phyloP scores from a whole-genome alignment of 2,888 invertebrate species.

The Hypolimnas misippus region DNA sequence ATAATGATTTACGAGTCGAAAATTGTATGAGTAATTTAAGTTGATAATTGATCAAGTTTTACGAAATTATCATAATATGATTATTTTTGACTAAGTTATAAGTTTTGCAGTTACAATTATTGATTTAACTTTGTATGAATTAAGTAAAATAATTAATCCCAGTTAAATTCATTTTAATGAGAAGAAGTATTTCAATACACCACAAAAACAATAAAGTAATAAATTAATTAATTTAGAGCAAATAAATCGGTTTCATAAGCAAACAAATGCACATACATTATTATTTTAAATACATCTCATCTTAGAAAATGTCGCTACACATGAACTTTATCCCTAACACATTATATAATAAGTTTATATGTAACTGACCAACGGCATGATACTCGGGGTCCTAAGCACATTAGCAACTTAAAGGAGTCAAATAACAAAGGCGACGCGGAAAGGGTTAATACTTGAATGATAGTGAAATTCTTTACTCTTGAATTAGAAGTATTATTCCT shows the following conservation, averaged over 20 bases:
- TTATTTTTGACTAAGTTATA: too few relatives aligned
- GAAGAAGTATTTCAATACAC: too few relatives aligned
- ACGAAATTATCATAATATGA: not conserved
- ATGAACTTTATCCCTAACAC: constrained; percentile 17
- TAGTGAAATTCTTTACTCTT: constrained; percentile 15
- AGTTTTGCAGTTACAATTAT: too few relatives aligned
- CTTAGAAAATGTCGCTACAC: constrained; percentile 1
- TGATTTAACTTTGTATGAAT: too few relatives aligned
- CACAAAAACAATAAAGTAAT: too few relatives aligned
- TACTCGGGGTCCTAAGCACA: constrained; percentile 55
- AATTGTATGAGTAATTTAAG: not conserved
- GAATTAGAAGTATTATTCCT: constrained; percentile 11
- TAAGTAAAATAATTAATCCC: too few relatives aligned
- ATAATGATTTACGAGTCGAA: constrained; percentile 40
- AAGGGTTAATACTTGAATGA: constrained; percentile 47
- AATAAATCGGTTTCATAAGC: too few relatives aligned
- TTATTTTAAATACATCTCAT: too few relatives aligned
- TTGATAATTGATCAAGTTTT: not conserved
- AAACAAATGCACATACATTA: too few relatives aligned
- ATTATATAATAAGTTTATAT: constrained; percentile 33
- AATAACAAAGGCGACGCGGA: constrained; percentile 55
- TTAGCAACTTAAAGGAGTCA: constrained; percentile 68
- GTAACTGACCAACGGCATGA: constrained; percentile 45
- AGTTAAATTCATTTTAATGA: too few relatives aligned
- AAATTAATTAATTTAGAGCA: not conserved